Evolutionary conservation across 2,797 vertebrate species (phyloP).

Genomic region (Dendrocincla fuliginosa): DNA sequence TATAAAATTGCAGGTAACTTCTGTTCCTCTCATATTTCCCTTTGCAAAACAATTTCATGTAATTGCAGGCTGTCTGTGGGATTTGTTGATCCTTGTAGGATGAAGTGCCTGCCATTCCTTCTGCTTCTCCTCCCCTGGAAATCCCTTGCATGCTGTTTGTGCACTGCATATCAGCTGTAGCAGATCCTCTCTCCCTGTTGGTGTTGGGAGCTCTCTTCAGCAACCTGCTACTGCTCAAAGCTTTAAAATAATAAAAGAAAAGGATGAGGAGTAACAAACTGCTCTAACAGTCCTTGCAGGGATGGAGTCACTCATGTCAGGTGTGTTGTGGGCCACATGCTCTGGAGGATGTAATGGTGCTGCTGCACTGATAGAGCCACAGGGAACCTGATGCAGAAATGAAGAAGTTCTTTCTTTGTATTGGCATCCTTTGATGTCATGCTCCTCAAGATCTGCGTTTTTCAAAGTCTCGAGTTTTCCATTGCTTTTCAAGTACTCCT

Average conservation of each 20-base stretch:
- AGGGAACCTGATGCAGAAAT: neutral
- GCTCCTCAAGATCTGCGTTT: neutral
- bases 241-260: neutral
- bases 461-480: neutral
- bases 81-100: neutral
- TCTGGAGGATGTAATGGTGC: neutral
- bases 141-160: neutral
- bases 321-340: neutral
- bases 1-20: neutral
- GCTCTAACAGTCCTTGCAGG: neutral
- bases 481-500: neutral
- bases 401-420: neutral
- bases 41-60: neutral
- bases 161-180: rapidly evolving
- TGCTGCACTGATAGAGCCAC: neutral
- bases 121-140: neutral
- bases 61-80: neutral
- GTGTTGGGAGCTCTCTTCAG: neutral
- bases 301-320: neutral
- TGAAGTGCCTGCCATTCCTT: neutral
- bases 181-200: neutral
- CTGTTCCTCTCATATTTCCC: neutral
- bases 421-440: rapidly evolving
- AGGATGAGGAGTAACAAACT: neutral
- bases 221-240: neutral